These are phyloP conservation scores for Engraulis encrasicolus DNA, from an alignment of 2,113 vertebrate genomes.

Conservation along the genomic window DNA sequence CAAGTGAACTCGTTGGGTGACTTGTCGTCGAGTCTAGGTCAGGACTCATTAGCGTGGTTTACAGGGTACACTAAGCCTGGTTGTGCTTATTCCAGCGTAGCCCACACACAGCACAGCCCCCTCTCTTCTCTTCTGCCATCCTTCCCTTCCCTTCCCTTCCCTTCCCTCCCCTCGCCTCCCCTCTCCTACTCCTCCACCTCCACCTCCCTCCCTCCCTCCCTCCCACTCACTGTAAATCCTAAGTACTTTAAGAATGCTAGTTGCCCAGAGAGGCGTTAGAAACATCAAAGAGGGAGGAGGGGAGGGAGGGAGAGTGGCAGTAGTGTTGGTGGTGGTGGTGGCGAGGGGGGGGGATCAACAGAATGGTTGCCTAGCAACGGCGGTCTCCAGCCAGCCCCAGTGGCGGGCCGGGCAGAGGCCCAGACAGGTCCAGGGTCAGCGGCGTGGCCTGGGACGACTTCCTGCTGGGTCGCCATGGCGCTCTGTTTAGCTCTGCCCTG, in stretches of 20 bases:
- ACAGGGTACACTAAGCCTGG: background rate
- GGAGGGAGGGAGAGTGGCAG: background rate
- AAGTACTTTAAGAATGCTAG: slow-evolving; percentile 57
- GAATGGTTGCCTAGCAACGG: slow-evolving; percentile 50
- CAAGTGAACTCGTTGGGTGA: background rate
- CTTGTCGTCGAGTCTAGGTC: background rate
- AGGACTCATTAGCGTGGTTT: slow-evolving; percentile 2
- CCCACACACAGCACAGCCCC: background rate
- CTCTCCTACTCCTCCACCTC: background rate
- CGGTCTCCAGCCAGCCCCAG: slow-evolving; percentile 33
- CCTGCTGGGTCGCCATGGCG: background rate
- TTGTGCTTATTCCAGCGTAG: background rate
- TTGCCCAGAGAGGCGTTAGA: slow-evolving; percentile 26
- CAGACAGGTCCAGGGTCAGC: slow-evolving; percentile 31
- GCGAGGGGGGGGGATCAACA: slow-evolving; percentile 44
- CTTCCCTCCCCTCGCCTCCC: background rate
- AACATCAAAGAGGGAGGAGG: slow-evolving; percentile 30
- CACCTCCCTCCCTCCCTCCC: slow-evolving; percentile 4
- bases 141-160: background rate
- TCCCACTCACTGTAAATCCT: slow-evolving; percentile 49
- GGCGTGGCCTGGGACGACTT: slow-evolving; percentile 10
- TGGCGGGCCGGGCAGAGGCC: slow-evolving; percentile 35
- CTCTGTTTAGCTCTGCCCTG: background rate
- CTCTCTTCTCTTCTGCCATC: background rate
- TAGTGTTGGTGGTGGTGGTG: too few species aligned